Base-by-base conservation (phyloP, 2,113 vertebrate species). In the Hepsetus odoe region DNA sequence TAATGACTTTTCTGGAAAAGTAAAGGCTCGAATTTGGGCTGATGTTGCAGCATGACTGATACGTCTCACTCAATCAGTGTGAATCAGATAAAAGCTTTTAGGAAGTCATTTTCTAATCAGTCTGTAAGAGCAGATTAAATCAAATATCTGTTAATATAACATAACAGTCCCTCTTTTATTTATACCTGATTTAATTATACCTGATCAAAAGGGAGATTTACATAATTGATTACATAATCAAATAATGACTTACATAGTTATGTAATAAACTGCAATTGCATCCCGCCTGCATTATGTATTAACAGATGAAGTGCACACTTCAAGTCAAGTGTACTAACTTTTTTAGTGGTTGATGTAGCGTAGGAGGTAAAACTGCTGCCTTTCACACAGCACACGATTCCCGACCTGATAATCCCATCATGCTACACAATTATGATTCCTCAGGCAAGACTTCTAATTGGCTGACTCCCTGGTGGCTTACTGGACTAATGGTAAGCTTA, bases 81-180 rank as follows among this genome's bases (percentile, higher is more conserved):
- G 61, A 65, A 38, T 65, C 32, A n/a, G 32, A 18, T 20, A 35
- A 64, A 61, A 64, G 59, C 59, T 64, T 35, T 64, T 4, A 35
- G 14, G 3, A 65, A 65, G 61, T 65, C 33, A 35, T n/a, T n/a
- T 0, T 35, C 32, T 65, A 65, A 65, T 65, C 61, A 38, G 16
- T 38, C 13, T 65, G 32, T n/a, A 33, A 22, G 33, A 65, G 35
- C 61, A 65, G 13, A 35, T 65, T 65, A 38, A 65, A 65, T 35
- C n/a, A 38, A 65, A 35, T 18, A 28, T 38, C 30, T 22, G 11
- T 38, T 38, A n/a, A n/a, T n/a, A 65, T 65, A 38, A 65, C 61
- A 20, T n/a, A 9, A n/a, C 33, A 64, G 7, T 35, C n/a, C 61
- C 32, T 55, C 6, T 22, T 20, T 20, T 55, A 20, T 9, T 55